Percentiles rank a stretch among this genome's conserved stretches.
Conservation (phyloP, 2,888 invertebrate genomes). For the Ornithoptera priamus region DNA sequence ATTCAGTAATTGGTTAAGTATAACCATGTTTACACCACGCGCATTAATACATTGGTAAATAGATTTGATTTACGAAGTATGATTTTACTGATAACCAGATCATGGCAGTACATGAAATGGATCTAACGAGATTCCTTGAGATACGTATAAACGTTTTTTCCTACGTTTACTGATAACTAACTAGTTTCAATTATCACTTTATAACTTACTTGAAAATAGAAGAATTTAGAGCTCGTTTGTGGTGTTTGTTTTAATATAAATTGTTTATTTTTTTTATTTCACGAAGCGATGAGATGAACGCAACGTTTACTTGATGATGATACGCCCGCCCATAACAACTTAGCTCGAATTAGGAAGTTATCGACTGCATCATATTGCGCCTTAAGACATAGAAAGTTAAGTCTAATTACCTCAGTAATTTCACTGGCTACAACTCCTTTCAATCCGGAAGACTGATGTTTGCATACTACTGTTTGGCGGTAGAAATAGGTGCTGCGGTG, state of each 20-base stretch:
- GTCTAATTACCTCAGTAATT: no score
- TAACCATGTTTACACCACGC: slow-evolving; percentile 16
- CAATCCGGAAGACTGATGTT: no score
- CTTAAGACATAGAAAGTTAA: no score
- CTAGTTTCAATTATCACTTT: slow-evolving; percentile 23
- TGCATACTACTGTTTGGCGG: no score
- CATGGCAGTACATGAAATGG: slow-evolving; percentile 13
- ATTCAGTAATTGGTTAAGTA: slow-evolving; percentile 11
- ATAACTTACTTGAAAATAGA: slow-evolving; percentile 5
- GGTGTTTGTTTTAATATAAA: slow-evolving; percentile 12
- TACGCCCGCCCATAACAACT: no score
- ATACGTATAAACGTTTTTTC: slow-evolving; percentile 4
- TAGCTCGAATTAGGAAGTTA: no score
- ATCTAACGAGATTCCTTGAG: slow-evolving; percentile 15
- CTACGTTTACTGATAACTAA: neutral
- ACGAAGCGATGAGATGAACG: no score
- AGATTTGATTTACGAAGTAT: slow-evolving; percentile 11
- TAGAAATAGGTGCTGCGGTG: no score
- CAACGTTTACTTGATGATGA: no score
- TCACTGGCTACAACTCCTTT: no score
- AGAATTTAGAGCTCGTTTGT: slow-evolving; percentile 3
- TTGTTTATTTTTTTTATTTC: neutral
- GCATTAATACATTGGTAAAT: slow-evolving; percentile 2
- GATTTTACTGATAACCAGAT: slow-evolving; percentile 20
- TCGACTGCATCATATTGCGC: no score